Percentiles rank a stretch among this genome's conserved stretches.
phyloP scores from a whole-genome alignment of 2,888 invertebrate species.

The Parapristionchus giblindavisi region DNA sequence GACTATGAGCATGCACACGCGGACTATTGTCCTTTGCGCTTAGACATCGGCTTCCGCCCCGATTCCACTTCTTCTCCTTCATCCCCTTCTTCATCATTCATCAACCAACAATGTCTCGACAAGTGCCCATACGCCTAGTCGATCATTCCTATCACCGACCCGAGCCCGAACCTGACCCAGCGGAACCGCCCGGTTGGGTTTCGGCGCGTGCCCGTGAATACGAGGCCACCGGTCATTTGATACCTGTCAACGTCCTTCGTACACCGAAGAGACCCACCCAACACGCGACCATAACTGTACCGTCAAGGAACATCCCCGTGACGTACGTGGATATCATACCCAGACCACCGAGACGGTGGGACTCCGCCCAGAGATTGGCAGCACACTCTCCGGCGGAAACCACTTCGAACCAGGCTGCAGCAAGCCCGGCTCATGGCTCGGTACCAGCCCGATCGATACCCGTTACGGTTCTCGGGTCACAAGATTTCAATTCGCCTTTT shows the following conservation, averaged over 20 bases:
- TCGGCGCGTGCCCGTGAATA: slow-evolving; percentile 13
- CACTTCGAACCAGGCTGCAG: not conserved
- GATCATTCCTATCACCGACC: too few relatives aligned
- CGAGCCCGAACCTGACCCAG: too few relatives aligned
- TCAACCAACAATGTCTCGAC: slow-evolving; percentile 4
- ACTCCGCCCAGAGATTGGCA: not conserved
- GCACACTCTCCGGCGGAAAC: not conserved
- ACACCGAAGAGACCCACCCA: not conserved
- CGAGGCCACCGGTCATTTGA: slow-evolving; percentile 28
- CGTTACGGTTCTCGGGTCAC: too few relatives aligned
- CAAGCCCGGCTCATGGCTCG: not conserved
- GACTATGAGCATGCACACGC: slow-evolving; percentile 1
- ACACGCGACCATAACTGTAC: slow-evolving; percentile 9
- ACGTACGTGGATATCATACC: too few relatives aligned
- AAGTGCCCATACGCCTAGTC: not conserved
- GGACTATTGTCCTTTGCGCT: slow-evolving; percentile 23
- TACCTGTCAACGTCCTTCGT: slow-evolving; percentile 29
- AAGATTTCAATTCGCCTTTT: too few relatives aligned
- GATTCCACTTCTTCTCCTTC: not conserved
- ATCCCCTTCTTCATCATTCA: slow-evolving; percentile 8
- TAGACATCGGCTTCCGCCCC: not conserved
- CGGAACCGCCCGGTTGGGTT: slow-evolving; percentile 4
- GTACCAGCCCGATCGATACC: too few relatives aligned
- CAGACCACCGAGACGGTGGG: slow-evolving; percentile 18
- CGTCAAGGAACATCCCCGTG: slow-evolving; percentile 3